Percentiles rank a stretch among this genome's conserved stretches.
phyloP scores from a whole-genome alignment of 1,140 invertebrate genomes.

The Heliconius melpomene region DNA sequence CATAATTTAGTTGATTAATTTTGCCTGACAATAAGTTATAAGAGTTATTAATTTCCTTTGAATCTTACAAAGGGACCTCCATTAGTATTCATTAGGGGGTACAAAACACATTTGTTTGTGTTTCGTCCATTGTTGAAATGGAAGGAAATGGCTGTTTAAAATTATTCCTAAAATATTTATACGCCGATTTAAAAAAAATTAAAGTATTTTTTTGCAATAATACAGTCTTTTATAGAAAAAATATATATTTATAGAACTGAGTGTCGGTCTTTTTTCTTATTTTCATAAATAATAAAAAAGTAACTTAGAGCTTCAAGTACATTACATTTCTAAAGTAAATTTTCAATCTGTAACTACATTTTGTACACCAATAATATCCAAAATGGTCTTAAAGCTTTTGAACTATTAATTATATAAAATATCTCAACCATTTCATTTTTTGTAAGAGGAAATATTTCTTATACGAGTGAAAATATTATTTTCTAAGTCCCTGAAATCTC shows the following conservation, averaged over 20 bases:
- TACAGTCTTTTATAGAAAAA: no score
- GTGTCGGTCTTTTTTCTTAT: no score
- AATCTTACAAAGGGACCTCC: constrained; percentile 19
- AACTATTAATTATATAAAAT: no score
- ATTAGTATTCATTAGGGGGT: constrained; percentile 36
- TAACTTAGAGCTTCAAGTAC: no score
- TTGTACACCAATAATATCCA: no score
- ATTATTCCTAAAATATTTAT: background rate
- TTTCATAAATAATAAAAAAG: no score
- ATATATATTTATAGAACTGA: no score
- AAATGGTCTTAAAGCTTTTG: no score
- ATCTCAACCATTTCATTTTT: background rate
- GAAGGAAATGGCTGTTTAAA: constrained; percentile 24
- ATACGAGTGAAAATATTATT: constrained; percentile 18
- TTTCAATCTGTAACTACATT: no score
- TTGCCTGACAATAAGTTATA: constrained; percentile 34
- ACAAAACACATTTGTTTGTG: constrained; percentile 30
- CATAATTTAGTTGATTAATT: constrained; percentile 22
- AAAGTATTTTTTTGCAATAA: no score
- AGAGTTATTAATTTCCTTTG: constrained; percentile 32
- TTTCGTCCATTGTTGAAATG: constrained; percentile 16
- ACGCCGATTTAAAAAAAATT: no score
- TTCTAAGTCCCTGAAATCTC: constrained; percentile 19
- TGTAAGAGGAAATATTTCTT: constrained; percentile 1
- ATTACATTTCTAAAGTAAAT: no score